Conservation (phyloP, 30 jellyfish, hydroid and myxozoan species). For the Catostylus mosaicus region DNA sequence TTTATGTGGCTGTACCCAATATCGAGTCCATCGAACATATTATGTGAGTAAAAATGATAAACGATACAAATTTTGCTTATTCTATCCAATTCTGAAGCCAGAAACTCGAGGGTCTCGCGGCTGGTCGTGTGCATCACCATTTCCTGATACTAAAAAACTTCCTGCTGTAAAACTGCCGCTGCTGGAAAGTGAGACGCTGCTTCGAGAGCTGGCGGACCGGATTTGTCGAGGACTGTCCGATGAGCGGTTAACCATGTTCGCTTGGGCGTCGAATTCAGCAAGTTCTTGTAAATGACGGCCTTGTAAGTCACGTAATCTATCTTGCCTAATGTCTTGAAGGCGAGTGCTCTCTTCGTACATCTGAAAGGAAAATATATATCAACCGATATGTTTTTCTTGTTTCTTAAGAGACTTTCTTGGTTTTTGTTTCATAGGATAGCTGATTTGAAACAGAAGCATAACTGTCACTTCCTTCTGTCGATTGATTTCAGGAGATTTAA, state of each 20-base stretch:
- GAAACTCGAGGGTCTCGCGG: slow-evolving; percentile 36
- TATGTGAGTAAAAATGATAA: slow-evolving; percentile 39
- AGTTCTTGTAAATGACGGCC: slow-evolving; percentile 85
- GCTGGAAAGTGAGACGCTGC: slow-evolving; percentile 69
- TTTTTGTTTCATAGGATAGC: too few relatives aligned
- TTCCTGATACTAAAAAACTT: slow-evolving; percentile 37
- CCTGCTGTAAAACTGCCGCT: slow-evolving; percentile 68
- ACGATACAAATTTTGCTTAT: slow-evolving; percentile 23
- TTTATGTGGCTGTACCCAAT: not conserved
- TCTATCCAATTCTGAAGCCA: slow-evolving; percentile 33
- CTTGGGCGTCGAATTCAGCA: slow-evolving; percentile 94
- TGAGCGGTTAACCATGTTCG: slow-evolving; percentile 56
- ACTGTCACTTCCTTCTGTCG: too few relatives aligned
- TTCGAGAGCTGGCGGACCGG: slow-evolving; percentile 67
- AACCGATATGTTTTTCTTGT: too few relatives aligned
- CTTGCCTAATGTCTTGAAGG: slow-evolving; percentile 96
- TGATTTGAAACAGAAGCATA: too few relatives aligned
- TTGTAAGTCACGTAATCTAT: slow-evolving; percentile 93
- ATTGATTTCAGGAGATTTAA: too few relatives aligned
- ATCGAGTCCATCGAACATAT: not conserved
- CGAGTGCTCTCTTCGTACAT: slow-evolving; percentile 99
- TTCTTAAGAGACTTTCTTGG: too few relatives aligned
- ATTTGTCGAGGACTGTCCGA: slow-evolving; percentile 60
- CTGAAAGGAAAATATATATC: slow-evolving; percentile 59
- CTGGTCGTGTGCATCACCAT: slow-evolving; percentile 65